Percentiles rank a stretch among this genome's conserved stretches.
These are phyloP conservation scores for Drosophila mayaguana DNA, from an alignment of 2,888 invertebrate genomes.

Conservation along the genomic window DNA sequence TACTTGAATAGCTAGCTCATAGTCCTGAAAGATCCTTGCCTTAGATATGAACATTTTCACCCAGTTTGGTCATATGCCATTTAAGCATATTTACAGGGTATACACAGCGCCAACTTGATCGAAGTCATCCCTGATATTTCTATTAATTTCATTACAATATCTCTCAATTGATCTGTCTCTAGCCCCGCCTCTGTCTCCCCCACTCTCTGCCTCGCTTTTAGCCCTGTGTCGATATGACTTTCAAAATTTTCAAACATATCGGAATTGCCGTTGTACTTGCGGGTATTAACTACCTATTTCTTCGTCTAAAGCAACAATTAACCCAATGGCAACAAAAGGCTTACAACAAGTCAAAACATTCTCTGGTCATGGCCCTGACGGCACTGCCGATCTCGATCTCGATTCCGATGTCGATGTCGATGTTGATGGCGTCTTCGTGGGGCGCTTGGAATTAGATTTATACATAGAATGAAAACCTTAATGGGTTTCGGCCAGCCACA, in stretches of 20 bases:
- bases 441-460: slow-evolving; percentile 63
- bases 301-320: slow-evolving; percentile 52
- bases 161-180: background rate
- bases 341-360: slow-evolving; percentile 63
- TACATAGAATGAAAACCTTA: slow-evolving; percentile 63
- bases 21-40: no score
- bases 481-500: slow-evolving; percentile 63
- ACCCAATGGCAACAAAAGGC: slow-evolving; percentile 58
- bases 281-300: slow-evolving; percentile 53
- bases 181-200: background rate
- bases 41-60: no score
- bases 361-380: slow-evolving; percentile 54
- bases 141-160: background rate
- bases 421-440: slow-evolving; percentile 51
- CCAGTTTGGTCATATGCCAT: background rate
- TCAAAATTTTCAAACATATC: slow-evolving; percentile 34
- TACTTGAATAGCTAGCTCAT: background rate
- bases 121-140: no score
- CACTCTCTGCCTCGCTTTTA: background rate
- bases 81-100: background rate
- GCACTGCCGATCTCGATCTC: slow-evolving; percentile 13
- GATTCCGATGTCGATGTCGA: slow-evolving; percentile 12
- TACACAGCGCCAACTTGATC: no score
- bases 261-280: slow-evolving; percentile 25
- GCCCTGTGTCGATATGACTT: slow-evolving; percentile 38